phyloP scores from a whole-genome alignment of 2,888 invertebrate species.

The Gisinianus flammeolus region DNA sequence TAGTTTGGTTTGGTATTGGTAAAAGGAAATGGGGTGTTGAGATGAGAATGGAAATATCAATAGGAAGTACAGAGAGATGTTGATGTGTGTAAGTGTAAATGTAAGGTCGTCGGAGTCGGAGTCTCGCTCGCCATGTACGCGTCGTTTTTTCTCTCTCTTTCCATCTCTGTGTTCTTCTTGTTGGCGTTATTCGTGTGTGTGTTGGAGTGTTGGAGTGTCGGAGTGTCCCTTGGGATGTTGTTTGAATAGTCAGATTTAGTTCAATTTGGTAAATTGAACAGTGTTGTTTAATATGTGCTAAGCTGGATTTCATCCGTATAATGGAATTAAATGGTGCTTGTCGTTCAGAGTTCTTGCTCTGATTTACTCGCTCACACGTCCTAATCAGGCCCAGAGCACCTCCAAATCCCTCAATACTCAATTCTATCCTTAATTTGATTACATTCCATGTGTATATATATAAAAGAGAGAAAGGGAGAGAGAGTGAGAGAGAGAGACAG shows the following conservation, averaged over 20 bases:
- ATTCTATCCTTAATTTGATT: constrained; percentile 59
- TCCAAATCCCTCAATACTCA: constrained; percentile 59
- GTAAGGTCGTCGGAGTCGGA: too few relatives aligned
- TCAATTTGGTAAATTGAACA: constrained; percentile 59
- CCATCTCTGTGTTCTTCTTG: background rate
- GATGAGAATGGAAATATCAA: too few relatives aligned
- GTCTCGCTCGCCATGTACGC: too few relatives aligned
- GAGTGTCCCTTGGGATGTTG: background rate
- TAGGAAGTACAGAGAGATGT: too few relatives aligned
- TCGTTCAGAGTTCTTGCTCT: constrained; percentile 42
- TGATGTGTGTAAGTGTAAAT: background rate
- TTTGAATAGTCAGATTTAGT: constrained; percentile 44
- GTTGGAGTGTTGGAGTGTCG: background rate
- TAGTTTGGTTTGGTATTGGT: background rate
- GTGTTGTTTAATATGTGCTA: constrained; percentile 59
- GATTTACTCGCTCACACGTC: constrained; percentile 54
- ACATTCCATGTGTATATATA: constrained; percentile 44
- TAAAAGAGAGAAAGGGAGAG: too few relatives aligned
- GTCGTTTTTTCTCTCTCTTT: constrained; percentile 11
- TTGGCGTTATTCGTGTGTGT: background rate
- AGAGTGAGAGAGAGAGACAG: too few relatives aligned
- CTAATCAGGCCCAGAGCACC: constrained; percentile 58
- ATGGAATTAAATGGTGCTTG: constrained; percentile 60
- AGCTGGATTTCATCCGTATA: constrained; percentile 59
- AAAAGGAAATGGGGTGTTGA: background rate